Evolutionary conservation across 2,797 vertebrate genomes (phyloP).

Genomic region (Gephyroberyx darwinii): DNA sequence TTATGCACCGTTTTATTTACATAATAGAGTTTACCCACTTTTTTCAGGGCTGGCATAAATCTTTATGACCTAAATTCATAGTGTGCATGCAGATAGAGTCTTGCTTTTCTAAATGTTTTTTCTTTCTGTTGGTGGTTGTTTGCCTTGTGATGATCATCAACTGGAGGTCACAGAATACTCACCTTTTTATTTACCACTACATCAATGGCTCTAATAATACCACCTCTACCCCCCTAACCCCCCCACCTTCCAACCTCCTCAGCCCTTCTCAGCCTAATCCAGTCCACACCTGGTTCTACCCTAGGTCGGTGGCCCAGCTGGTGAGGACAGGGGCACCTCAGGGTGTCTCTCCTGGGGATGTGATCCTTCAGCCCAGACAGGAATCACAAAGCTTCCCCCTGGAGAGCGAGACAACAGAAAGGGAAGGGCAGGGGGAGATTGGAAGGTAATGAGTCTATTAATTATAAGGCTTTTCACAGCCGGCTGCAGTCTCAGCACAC

Average conservation of each 20-base stretch:
- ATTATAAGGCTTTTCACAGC: conserved; percentile 82
- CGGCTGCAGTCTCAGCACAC: conserved; percentile 49
- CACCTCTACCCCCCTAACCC: background rate
- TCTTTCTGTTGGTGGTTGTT: too few relatives aligned
- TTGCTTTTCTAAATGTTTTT: too few relatives aligned
- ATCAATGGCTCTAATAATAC: background rate
- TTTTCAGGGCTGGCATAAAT: too few relatives aligned
- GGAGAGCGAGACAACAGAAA: conserved; percentile 69
- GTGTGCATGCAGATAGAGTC: too few relatives aligned
- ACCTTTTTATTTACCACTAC: background rate
- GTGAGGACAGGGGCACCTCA: conserved; percentile 59
- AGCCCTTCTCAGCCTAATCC: conserved; percentile 29
- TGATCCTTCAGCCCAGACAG: conserved; percentile 72
- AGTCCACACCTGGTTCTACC: conserved; percentile 28
- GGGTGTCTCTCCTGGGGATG: conserved; percentile 69
- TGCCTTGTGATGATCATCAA: too few relatives aligned
- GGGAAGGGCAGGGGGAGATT: conserved; percentile 75
- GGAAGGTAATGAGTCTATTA: conserved; percentile 88
- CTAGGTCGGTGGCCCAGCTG: conserved; percentile 54
- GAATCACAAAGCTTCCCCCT: conserved; percentile 75
- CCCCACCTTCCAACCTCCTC: background rate
- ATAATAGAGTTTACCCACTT: too few relatives aligned
- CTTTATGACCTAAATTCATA: too few relatives aligned
- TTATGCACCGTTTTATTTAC: too few relatives aligned
- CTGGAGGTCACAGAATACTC: background rate